phyloP scores from a whole-genome alignment of 2,888 invertebrate genomes.

The Acanthosepion pharaonis region DNA sequence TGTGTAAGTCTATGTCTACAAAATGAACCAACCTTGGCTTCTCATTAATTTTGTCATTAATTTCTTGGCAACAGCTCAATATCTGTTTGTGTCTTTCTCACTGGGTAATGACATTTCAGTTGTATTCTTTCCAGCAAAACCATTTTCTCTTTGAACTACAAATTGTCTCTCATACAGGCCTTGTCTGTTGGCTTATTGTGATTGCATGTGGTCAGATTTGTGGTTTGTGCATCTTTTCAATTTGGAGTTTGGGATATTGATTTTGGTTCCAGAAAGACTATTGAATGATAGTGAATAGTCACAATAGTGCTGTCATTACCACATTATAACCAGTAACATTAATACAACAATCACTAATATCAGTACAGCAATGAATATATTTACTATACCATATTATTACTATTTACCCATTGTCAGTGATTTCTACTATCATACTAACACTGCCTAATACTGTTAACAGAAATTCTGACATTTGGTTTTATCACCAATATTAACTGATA shows the following conservation, averaged over 20 bases:
- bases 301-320: background rate
- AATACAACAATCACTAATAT: no score
- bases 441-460: no score
- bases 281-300: background rate
- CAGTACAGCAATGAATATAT: no score
- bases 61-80: constrained; percentile 9
- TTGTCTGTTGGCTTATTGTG: background rate
- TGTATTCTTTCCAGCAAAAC: background rate
- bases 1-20: background rate
- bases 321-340: no score
- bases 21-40: background rate
- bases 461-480: no score
- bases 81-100: constrained; percentile 8
- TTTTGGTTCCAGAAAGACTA: background rate
- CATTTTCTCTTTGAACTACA: background rate
- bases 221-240: background rate
- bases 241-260: background rate
- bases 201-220: background rate
- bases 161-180: background rate
- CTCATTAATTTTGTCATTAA: background rate
- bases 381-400: no score
- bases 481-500: no score
- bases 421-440: no score
- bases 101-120: background rate
- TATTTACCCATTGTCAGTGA: no score